Evolutionary conservation across 2,888 invertebrate genomes (phyloP).

Genomic region (Clanis bilineata): DNA sequence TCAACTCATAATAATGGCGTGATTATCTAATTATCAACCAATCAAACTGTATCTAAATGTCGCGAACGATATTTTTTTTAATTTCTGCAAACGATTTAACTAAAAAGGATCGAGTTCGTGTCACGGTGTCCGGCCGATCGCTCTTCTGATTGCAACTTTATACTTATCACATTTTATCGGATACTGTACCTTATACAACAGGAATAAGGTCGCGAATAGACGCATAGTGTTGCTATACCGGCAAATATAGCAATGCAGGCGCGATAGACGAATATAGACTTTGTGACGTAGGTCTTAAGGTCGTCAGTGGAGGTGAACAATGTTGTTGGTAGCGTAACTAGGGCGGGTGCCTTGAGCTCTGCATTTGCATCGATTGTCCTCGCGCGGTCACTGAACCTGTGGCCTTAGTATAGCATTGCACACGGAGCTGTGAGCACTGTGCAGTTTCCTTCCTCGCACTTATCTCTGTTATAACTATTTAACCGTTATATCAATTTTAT

Average conservation of each 20-base stretch:
- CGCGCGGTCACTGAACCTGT: constrained; percentile 69
- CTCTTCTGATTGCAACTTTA: constrained; percentile 43
- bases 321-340: constrained; percentile 54
- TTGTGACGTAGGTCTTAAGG: constrained; percentile 37
- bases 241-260: constrained; percentile 32
- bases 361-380: constrained; percentile 75
- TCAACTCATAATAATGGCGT: constrained; percentile 25
- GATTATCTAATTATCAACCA: constrained; percentile 40
- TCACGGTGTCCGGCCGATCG: constrained; percentile 58
- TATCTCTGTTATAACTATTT: constrained; percentile 48
- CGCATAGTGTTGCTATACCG: constrained; percentile 34
- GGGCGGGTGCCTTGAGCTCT: constrained; percentile 74
- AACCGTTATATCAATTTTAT: constrained; percentile 15
- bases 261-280: constrained; percentile 33
- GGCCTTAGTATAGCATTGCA: constrained; percentile 57
- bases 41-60: constrained; percentile 33
- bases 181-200: constrained; percentile 39
- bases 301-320: constrained; percentile 29
- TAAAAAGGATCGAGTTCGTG: constrained; percentile 73
- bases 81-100: constrained; percentile 63
- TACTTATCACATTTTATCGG: constrained; percentile 26
- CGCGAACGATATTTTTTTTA: constrained; percentile 45
- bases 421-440: constrained; percentile 29
- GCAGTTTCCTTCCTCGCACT: constrained; percentile 73
- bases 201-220: constrained; percentile 35